A percentile compares a stretch with the other conserved stretches of the same genome.
Evolutionary conservation across 2,888 invertebrate genomes (phyloP).

Genomic region (Schizaphis graminum): DNA sequence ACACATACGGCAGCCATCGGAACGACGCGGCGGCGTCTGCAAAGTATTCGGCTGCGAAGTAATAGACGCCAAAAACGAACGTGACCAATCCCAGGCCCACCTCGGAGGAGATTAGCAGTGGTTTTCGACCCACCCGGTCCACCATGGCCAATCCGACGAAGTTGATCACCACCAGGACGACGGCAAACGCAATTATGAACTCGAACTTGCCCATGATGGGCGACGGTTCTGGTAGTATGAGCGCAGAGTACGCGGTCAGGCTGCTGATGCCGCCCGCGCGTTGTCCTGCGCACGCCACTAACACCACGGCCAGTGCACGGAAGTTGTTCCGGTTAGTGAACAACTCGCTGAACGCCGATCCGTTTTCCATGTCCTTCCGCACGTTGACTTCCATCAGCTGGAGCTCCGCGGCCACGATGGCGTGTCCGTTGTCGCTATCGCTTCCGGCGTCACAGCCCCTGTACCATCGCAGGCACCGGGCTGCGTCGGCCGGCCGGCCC

Average conservation of each 20-base stretch:
- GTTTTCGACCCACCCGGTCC: conserved; percentile 68
- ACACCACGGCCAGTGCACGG: conserved; percentile 67
- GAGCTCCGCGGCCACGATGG: conserved; percentile 3
- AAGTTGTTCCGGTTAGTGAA: conserved; percentile 66
- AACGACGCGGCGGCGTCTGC: conserved; percentile 65
- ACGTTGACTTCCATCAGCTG: conserved; percentile 56
- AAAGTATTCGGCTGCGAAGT: conserved; percentile 66
- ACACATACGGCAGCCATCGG: conserved; percentile 72
- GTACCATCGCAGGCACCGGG: conserved; percentile 39
- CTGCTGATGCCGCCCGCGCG: conserved; percentile 68
- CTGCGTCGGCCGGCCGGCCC: background rate
- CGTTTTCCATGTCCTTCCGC: conserved; percentile 67
- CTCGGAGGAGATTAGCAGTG: conserved; percentile 67
- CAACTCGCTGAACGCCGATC: conserved; percentile 66
- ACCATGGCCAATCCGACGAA: conserved; percentile 60
- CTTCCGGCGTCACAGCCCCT: background rate
- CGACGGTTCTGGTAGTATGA: conserved; percentile 41
- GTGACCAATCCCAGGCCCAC: conserved; percentile 66
- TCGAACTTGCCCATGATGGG: conserved; percentile 56
- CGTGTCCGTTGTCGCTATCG: background rate
- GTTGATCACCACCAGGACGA: conserved; percentile 66
- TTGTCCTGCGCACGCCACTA: conserved; percentile 66
- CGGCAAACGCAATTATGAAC: conserved; percentile 68
- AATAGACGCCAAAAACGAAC: conserved; percentile 67
- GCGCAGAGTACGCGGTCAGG: conserved; percentile 66